Evolutionary conservation across 2,888 invertebrate species (phyloP).

Genomic region (Ernsta delagoae): DNA sequence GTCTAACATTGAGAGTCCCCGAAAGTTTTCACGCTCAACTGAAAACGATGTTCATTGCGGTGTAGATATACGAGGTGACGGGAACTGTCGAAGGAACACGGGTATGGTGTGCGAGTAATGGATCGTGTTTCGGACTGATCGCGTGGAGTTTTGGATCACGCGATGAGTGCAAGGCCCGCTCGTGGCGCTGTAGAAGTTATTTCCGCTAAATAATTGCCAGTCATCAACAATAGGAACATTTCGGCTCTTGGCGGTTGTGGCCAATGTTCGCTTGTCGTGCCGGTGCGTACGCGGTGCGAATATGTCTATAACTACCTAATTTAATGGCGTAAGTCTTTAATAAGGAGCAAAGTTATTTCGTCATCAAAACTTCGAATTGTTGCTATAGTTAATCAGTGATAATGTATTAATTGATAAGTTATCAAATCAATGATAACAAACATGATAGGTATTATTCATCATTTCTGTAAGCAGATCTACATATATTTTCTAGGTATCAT

Average conservation of each 20-base stretch:
- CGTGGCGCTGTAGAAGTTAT: conserved; percentile 39
- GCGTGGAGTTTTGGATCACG: conserved; percentile 22
- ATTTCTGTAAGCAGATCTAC: too few species aligned
- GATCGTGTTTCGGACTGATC: conserved; percentile 18
- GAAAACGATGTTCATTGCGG: conserved; percentile 16
- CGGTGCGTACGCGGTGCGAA: too few species aligned
- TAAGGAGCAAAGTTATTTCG: too few species aligned
- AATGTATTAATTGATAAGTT: too few species aligned
- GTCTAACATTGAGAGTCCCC: conserved; percentile 46
- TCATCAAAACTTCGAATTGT: too few species aligned
- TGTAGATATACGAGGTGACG: conserved; percentile 6
- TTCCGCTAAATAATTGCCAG: conserved; percentile 43
- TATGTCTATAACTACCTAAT: too few species aligned
- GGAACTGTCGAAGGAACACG: conserved; percentile 7
- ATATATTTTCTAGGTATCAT: too few species aligned
- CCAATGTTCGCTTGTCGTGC: too few species aligned
- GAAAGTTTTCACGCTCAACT: conserved; percentile 13
- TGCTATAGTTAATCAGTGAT: too few species aligned
- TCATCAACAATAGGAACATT: conserved; percentile 33
- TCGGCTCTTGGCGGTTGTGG: background rate
- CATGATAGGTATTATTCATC: too few species aligned
- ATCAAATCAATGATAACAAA: too few species aligned
- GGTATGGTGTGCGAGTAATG: conserved; percentile 12
- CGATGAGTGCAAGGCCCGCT: conserved; percentile 25
- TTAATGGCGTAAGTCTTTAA: too few species aligned